These are phyloP conservation scores for Littorina saxatilis DNA, from an alignment of 1,140 invertebrate genomes.

Conservation along the genomic window DNA sequence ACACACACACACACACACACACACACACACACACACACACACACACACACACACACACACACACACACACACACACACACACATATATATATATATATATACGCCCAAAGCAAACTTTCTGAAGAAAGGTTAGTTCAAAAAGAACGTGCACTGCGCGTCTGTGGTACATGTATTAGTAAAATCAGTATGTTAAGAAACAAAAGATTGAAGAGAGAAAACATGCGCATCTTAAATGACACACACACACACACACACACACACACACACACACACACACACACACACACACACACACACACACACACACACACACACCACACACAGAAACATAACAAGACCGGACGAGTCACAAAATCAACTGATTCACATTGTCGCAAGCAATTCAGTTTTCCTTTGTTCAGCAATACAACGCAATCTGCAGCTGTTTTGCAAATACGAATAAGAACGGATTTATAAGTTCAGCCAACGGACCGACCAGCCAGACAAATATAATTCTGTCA, in stretches of 20 bases:
- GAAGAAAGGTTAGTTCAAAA: background rate
- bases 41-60: constrained; percentile 8
- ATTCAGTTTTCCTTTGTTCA: too few species aligned
- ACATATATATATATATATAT: background rate
- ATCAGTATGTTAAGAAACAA: too few species aligned
- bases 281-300: constrained; percentile 25
- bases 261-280: constrained; percentile 11
- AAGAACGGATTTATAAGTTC: too few species aligned
- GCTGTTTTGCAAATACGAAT: too few species aligned
- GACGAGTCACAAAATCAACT: too few species aligned
- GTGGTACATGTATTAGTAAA: too few species aligned
- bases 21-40: constrained; percentile 1
- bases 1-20: background rate
- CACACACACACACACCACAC: constrained; percentile 4
- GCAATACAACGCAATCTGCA: too few species aligned
- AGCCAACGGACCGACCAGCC: too few species aligned
- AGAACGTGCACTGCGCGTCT: too few species aligned
- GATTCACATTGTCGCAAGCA: too few species aligned
- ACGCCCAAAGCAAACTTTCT: background rate
- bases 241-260: constrained; percentile 13
- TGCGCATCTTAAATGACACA: background rate
- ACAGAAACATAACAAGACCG: background rate
- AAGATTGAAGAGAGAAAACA: background rate
- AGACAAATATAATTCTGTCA: too few species aligned
- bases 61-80: constrained; percentile 19